Percentiles rank a stretch among this genome's conserved stretches.
Evolutionary conservation across 2,113 vertebrate species (phyloP).

Genomic region (Lepus americanus): DNA sequence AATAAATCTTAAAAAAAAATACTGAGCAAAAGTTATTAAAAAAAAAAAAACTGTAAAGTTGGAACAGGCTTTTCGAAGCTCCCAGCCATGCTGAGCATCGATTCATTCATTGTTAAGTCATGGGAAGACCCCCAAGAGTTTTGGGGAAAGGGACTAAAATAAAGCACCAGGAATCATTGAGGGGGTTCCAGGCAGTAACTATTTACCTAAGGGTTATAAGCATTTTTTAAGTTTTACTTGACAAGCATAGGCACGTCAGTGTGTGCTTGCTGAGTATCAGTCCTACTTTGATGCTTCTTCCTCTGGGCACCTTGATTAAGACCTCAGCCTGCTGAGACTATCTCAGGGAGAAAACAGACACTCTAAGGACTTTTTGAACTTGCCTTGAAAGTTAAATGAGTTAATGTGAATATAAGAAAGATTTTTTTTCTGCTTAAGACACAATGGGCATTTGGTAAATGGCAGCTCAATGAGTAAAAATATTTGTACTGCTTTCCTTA

Average conservation of each 20-base stretch:
- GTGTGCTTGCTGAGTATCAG: neutral
- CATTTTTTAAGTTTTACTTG: slow-evolving; percentile 23
- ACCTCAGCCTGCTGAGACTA: neutral
- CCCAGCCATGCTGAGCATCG: neutral
- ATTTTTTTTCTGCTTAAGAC: neutral
- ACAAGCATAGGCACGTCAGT: neutral
- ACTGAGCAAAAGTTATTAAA: no score
- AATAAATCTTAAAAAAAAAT: no score
- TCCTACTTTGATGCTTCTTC: neutral
- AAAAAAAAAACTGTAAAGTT: neutral
- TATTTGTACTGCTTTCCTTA: neutral
- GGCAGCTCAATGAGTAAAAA: neutral
- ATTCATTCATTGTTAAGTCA: neutral
- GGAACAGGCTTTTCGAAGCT: neutral
- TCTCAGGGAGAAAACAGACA: neutral
- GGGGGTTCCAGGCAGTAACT: neutral
- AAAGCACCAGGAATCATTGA: neutral
- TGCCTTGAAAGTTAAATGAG: neutral
- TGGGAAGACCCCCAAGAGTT: neutral
- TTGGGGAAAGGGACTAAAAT: neutral
- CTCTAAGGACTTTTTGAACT: neutral
- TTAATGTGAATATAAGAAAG: neutral
- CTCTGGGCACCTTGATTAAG: neutral
- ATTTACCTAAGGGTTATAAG: slow-evolving; percentile 4
- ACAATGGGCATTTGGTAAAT: slow-evolving; percentile 27